phyloP scores from a whole-genome alignment of 2,888 invertebrate species.

The Heliconius erato region DNA sequence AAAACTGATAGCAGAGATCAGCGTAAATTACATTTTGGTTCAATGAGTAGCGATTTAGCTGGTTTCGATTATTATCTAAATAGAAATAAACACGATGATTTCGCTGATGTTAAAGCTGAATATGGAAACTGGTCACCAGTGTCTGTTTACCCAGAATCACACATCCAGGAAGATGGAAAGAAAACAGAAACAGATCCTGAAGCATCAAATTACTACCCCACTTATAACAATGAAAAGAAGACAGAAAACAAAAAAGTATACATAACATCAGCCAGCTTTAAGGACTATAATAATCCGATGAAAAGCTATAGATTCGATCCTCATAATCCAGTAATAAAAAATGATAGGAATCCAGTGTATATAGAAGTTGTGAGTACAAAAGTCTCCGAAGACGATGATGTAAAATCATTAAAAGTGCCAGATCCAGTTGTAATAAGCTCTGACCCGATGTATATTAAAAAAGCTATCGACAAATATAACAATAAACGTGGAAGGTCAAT shows the following conservation, averaged over 20 bases:
- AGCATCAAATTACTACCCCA: slow-evolving; percentile 79
- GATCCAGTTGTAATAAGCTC: slow-evolving; percentile 90
- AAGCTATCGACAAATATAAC: slow-evolving; percentile 78
- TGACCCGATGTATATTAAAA: slow-evolving; percentile 86
- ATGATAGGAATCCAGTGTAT: slow-evolving; percentile 85
- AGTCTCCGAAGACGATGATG: slow-evolving; percentile 80
- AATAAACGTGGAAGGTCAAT: slow-evolving; percentile 88
- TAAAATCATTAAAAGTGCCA: slow-evolving; percentile 85
- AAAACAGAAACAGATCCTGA: slow-evolving; percentile 75
- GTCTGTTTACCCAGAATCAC: slow-evolving; percentile 80
- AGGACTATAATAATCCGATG: slow-evolving; percentile 77
- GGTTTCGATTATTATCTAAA: slow-evolving; percentile 82
- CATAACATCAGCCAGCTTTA: slow-evolving; percentile 79
- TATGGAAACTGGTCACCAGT: slow-evolving; percentile 85
- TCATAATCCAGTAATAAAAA: slow-evolving; percentile 82
- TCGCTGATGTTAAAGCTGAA: slow-evolving; percentile 80
- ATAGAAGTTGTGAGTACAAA: slow-evolving; percentile 82
- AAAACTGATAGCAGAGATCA: slow-evolving; percentile 80
- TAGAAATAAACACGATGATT: slow-evolving; percentile 76
- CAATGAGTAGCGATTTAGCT: slow-evolving; percentile 78
- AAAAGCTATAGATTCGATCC: slow-evolving; percentile 81
- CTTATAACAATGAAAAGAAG: slow-evolving; percentile 78
- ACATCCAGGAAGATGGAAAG: slow-evolving; percentile 78
- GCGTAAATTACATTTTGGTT: slow-evolving; percentile 75
- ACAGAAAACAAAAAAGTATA: slow-evolving; percentile 81